Base-by-base conservation (phyloP, 2,113 vertebrate species). In the Tetrao urogallus region DNA sequence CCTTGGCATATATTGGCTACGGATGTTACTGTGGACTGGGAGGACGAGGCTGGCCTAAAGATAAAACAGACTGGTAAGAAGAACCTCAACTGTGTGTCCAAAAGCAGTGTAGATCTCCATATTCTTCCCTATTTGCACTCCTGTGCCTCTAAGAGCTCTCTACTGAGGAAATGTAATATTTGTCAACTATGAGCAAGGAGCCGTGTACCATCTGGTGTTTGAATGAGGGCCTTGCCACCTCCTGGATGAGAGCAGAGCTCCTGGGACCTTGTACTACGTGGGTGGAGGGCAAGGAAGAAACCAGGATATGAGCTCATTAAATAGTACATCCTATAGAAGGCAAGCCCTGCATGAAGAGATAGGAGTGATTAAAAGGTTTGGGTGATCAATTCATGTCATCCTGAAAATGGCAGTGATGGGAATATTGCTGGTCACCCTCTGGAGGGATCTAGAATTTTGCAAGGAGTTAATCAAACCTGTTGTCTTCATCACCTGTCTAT, bases 11-110 rank as follows among this genome's bases (percentile, higher is more conserved):
- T 67, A 50, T 98, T 91, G 96, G 97, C 94, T 99, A 99, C 4
- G 99, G 98, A 48, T 99, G 99, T 96, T 99, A 99, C 96, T 99
- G 99, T 48, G 99, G 99, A 24, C 94, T 98, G 27, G 99, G 99
- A 43, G 99, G 99, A 89, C 96, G 93, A 69, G 99, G 99, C 27
- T 98, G 98, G 98, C 98, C 99, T 81, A 96, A 45, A 40, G 99
- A 99, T 95, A 93, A 25, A 77, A 95, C 98, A 6, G 99, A 99
- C 97, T 98, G 98, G 99, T 99, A 98, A 98, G 97, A 93, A 58
- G 45, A 93, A 84, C 19, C 16, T 54, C 36, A 86, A 1, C 12
- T 45, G 0, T 10, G 17, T 40, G 45, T 58, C n/a, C 45, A 57
- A 54, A 47, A 58, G 50, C 24, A 25, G 11, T 32, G 47, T 13